Conservation (phyloP, 1,140 invertebrate species). For the Mylabris phalerata region DNA sequence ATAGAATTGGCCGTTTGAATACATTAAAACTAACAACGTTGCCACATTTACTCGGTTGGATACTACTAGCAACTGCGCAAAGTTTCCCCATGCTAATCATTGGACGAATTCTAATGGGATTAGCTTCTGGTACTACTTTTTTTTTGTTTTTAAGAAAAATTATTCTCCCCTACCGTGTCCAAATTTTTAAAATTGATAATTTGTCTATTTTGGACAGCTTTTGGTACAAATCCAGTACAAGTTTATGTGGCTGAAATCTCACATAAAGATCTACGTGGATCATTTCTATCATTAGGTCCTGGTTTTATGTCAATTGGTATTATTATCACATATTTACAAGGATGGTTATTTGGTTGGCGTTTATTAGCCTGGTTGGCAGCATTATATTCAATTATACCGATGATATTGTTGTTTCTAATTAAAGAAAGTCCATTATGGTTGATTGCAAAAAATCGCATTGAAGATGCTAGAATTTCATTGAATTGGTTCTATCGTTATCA, state of each 20-base stretch:
- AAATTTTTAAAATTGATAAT: neutral
- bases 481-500: slow-evolving; percentile 39
- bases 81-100: slow-evolving; percentile 48
- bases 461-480: slow-evolving; percentile 47
- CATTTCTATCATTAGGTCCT: slow-evolving; percentile 38
- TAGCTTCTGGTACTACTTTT: slow-evolving; percentile 35
- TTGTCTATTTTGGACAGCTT: slow-evolving; percentile 34
- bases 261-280: slow-evolving; percentile 50
- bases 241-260: slow-evolving; percentile 59
- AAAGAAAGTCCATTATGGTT: slow-evolving; percentile 62
- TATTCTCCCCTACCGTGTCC: neutral
- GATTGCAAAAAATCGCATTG: slow-evolving; percentile 45
- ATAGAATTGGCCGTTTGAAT: slow-evolving; percentile 54
- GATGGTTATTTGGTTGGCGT: slow-evolving; percentile 50
- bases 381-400: slow-evolving; percentile 46
- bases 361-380: slow-evolving; percentile 48
- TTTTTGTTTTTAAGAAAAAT: slow-evolving; percentile 29
- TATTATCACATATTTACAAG: slow-evolving; percentile 51
- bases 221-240: slow-evolving; percentile 52
- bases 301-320: slow-evolving; percentile 39
- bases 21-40: slow-evolving; percentile 54
- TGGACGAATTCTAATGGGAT: slow-evolving; percentile 58
- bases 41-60: slow-evolving; percentile 56
- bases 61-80: slow-evolving; percentile 49
- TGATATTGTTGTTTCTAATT: slow-evolving; percentile 48